Evolutionary conservation across 1,140 invertebrate genomes (phyloP).

Genomic region (Drosophila suzukii): DNA sequence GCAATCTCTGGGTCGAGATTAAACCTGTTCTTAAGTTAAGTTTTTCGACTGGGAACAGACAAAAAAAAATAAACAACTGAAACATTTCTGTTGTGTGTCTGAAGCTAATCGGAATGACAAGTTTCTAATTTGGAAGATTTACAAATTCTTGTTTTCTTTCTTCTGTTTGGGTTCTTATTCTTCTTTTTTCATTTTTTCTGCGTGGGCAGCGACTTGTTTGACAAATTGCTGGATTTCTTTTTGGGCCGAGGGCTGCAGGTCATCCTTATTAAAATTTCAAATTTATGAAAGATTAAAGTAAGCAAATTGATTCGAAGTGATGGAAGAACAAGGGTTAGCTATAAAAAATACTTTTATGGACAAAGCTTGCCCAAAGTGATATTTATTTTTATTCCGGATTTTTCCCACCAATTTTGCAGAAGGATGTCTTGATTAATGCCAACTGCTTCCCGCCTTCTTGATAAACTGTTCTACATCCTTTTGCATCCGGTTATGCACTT

Average conservation of each 20-base stretch:
- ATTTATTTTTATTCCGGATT: no score
- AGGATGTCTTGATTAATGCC: slow-evolving; percentile 17
- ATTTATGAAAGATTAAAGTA: slow-evolving; percentile 36
- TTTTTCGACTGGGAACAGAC: slow-evolving; percentile 20
- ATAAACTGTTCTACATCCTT: slow-evolving; percentile 19
- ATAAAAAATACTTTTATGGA: background rate
- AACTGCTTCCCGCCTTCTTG: background rate
- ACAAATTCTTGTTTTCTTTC: slow-evolving; percentile 26
- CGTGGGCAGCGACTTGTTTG: slow-evolving; percentile 41
- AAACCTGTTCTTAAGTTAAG: slow-evolving; percentile 41
- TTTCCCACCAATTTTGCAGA: no score
- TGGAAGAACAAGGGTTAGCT: slow-evolving; percentile 8
- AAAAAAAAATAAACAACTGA: slow-evolving; percentile 13
- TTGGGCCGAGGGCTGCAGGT: slow-evolving; percentile 17
- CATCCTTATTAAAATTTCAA: slow-evolving; percentile 35
- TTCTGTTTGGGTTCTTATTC: slow-evolving; percentile 16
- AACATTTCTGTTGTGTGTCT: slow-evolving; percentile 24
- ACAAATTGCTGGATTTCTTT: slow-evolving; percentile 40
- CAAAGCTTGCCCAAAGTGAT: no score
- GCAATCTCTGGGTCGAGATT: slow-evolving; percentile 33
- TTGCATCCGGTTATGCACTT: background rate
- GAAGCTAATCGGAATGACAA: slow-evolving; percentile 73
- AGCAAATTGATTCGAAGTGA: slow-evolving; percentile 20
- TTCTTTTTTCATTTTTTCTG: slow-evolving; percentile 24
- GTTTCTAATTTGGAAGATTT: slow-evolving; percentile 70